Evolutionary conservation across 37 sponge, comb jelly and placozoan species (phyloP).

Genomic region (Cliona cf. orientalis): DNA sequence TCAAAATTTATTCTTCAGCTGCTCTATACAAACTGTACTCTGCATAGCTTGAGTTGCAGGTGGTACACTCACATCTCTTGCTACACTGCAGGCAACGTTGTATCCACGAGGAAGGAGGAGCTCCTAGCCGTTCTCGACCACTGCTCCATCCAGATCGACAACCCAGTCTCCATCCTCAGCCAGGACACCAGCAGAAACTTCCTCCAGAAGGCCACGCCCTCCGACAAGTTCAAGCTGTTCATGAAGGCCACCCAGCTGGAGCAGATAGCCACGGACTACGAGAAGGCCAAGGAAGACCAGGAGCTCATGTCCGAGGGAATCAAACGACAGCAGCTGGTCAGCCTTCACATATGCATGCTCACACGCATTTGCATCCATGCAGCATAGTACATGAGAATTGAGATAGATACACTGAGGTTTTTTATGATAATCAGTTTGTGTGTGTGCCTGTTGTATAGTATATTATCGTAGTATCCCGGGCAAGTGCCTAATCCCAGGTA

Average conservation of each 20-base stretch:
- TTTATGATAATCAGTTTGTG: neutral
- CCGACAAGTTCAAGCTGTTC: conserved; percentile 92
- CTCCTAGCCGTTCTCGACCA: conserved; percentile 82
- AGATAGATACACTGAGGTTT: neutral
- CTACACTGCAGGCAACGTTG: conserved; percentile 34
- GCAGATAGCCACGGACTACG: conserved; percentile 82
- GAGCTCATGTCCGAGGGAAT: conserved; percentile 54
- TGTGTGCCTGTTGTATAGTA: neutral
- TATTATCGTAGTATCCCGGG: no score
- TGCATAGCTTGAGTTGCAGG: neutral
- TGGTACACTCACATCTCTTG: neutral
- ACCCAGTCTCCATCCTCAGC: conserved; percentile 95
- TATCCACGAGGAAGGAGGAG: conserved; percentile 94
- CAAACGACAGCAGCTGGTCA: conserved; percentile 48
- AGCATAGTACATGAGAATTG: no score
- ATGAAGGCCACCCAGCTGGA: conserved; percentile 98
- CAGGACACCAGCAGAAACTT: conserved; percentile 97
- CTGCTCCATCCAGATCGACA: conserved; percentile 95
- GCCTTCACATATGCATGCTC: no score
- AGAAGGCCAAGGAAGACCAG: conserved; percentile 64
- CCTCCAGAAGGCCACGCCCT: conserved; percentile 79
- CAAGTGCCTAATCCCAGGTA: no score
- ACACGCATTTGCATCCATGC: no score
- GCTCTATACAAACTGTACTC: no score
- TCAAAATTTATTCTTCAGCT: no score